Conservation (phyloP, 2,113 vertebrate genomes). For the Astur gentilis region DNA sequence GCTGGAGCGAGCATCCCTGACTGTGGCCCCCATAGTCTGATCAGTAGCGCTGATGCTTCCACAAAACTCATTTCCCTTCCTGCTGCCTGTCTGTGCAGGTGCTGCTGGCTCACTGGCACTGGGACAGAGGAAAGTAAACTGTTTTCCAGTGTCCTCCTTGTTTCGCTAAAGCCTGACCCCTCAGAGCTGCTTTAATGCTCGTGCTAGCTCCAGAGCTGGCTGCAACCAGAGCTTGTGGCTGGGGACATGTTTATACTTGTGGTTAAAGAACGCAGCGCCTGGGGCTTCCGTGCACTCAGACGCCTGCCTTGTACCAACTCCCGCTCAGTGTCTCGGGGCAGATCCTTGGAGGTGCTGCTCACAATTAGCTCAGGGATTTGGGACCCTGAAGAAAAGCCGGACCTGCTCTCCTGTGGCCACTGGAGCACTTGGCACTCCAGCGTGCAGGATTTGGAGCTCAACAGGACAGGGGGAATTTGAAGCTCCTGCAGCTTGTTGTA, state of each 20-base stretch:
- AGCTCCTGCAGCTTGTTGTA: neutral
- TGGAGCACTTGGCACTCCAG: neutral
- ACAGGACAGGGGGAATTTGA: neutral
- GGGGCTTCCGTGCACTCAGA: neutral
- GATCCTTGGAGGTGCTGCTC: neutral
- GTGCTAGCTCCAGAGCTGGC: neutral
- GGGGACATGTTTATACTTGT: neutral
- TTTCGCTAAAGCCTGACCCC: neutral
- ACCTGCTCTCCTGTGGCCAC: neutral
- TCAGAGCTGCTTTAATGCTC: neutral
- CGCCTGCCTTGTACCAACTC: neutral
- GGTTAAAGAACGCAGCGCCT: neutral
- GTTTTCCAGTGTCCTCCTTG: neutral
- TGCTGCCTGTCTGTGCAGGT: neutral
- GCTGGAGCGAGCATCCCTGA: neutral
- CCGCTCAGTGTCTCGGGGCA: neutral
- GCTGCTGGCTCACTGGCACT: neutral
- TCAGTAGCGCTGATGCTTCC: neutral
- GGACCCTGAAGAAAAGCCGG: neutral
- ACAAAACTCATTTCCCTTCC: neutral
- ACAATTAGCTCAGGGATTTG: neutral
- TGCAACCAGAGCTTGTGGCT: neutral
- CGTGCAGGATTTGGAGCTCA: neutral
- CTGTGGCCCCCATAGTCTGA: accelerated
- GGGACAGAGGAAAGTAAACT: neutral